Base-by-base conservation (phyloP, 2,797 vertebrate species). In the Siniperca undulata region DNA sequence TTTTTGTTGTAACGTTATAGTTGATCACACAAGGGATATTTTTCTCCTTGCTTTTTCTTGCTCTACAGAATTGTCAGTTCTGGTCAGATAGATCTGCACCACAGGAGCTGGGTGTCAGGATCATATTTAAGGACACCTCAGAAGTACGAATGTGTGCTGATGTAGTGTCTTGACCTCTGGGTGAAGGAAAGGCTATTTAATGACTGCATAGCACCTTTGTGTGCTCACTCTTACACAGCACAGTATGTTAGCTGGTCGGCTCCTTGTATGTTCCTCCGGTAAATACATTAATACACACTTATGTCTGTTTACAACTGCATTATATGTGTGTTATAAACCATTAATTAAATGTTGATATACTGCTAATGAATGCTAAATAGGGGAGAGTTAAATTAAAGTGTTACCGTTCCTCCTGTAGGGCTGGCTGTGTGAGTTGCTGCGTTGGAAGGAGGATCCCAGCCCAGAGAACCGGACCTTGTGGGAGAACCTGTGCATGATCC, bases 401-500 rank as follows among this genome's bases (percentile, higher is more conserved):
- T 61, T 67, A n/a, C 56, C 46, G 7, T 73, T 68, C 44, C 68
- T 89, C 95, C 83, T 95, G 24, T 42, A 98, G 98, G 97, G 97
- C 53, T 98, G 98, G 98, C 89, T 99, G 82, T 99, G 98, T 89
- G 98, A 99, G 94, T 96, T 99, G 80, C 93, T 99, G 76, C 97
- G 97, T 77, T 98, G 98, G 98, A 98, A 98, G 91, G 98, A 99
- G 95, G 97, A 98, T 74, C 98, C 98, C 36, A 97, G 95, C 84
- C 97, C 97, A 38, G 97, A 99, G 88, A 99, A 99, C 95, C 96
- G 98, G 79, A 99, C 98, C 58, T 95, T 99, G 74, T 99, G 98
- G 98, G 98, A 99, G 92, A 99, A 99, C 94, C 95, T 99, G 70
- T 97, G 97, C 92, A 98, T 97, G 97, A 99, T 99, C 91, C 97